Percentiles rank a stretch among this genome's conserved stretches.
phyloP scores from a whole-genome alignment of 2,888 invertebrate genomes.

The Limenitis camilla region DNA sequence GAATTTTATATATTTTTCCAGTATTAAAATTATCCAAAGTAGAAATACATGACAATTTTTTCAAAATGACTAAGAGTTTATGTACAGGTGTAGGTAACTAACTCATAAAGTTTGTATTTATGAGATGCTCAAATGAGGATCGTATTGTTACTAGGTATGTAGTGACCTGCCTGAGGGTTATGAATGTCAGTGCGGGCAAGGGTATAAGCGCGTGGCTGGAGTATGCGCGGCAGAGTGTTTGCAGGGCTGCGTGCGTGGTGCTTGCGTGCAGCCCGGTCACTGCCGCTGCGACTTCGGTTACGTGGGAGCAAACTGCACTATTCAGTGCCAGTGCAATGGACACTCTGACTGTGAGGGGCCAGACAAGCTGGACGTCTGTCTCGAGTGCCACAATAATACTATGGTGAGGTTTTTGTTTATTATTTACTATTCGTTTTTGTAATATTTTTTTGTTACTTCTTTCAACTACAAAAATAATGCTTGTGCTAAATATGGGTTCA shows the following conservation, averaged over 20 bases:
- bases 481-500: too few relatives aligned
- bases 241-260: constrained; percentile 90
- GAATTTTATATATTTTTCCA: too few relatives aligned
- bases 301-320: constrained; percentile 94
- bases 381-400: constrained; percentile 92
- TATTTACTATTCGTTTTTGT: too few relatives aligned
- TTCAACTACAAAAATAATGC: too few relatives aligned
- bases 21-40: too few relatives aligned
- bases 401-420: too few relatives aligned
- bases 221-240: constrained; percentile 87
- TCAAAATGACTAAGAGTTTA: too few relatives aligned
- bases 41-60: too few relatives aligned
- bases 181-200: constrained; percentile 87
- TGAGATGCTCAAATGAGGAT: too few relatives aligned
- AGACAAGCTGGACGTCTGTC: constrained; percentile 86
- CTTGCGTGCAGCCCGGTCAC: constrained; percentile 86
- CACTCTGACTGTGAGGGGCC: constrained; percentile 94
- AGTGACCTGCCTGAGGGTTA: constrained; percentile 87
- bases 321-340: constrained; percentile 95
- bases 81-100: too few relatives aligned
- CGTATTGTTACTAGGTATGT: constrained; percentile 73
- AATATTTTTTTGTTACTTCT: too few relatives aligned
- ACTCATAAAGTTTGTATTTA: too few relatives aligned
- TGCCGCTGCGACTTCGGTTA: constrained; percentile 96
- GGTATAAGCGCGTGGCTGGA: constrained; percentile 76